Percentiles rank a stretch among this genome's conserved stretches.
phyloP scores from a whole-genome alignment of 1,140 invertebrate genomes.

The Manduca sexta region DNA sequence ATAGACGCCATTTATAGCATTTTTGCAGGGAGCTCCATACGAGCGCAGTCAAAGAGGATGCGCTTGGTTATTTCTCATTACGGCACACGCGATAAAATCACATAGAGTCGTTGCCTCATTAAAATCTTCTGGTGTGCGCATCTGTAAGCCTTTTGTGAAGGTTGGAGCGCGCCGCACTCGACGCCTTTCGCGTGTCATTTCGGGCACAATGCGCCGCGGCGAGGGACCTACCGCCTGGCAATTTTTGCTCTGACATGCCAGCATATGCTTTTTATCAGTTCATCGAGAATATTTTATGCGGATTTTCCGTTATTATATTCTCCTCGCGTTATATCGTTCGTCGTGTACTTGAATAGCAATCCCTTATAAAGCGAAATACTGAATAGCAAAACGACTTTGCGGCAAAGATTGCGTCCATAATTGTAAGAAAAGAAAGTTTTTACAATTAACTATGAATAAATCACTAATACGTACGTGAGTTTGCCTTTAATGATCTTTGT shows the following conservation, averaged over 20 bases:
- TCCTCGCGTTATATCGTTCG: slow-evolving; percentile 26
- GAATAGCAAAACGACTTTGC: background rate
- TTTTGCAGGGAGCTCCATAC: slow-evolving; percentile 45
- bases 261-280: slow-evolving; percentile 54
- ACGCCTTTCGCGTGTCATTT: slow-evolving; percentile 70
- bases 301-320: slow-evolving; percentile 31
- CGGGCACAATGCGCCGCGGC: slow-evolving; percentile 59
- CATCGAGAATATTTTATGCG: slow-evolving; percentile 43
- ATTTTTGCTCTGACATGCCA: slow-evolving; percentile 52
- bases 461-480: too few species aligned
- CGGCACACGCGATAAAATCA: slow-evolving; percentile 67
- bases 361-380: background rate
- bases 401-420: too few species aligned
- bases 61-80: slow-evolving; percentile 72
- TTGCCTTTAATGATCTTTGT: too few species aligned
- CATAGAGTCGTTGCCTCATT: slow-evolving; percentile 68
- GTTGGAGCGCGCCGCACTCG: slow-evolving; percentile 55
- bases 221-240: slow-evolving; percentile 37
- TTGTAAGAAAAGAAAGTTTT: too few species aligned
- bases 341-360: slow-evolving; percentile 1
- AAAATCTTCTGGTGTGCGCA: slow-evolving; percentile 71
- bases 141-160: slow-evolving; percentile 71
- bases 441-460: too few species aligned
- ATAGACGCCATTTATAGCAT: slow-evolving; percentile 41
- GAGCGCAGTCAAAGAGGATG: slow-evolving; percentile 64